Percentiles rank a stretch among this genome's conserved stretches.
Evolutionary conservation across 2,888 invertebrate genomes (phyloP).

Genomic region (Empis stercorea): DNA sequence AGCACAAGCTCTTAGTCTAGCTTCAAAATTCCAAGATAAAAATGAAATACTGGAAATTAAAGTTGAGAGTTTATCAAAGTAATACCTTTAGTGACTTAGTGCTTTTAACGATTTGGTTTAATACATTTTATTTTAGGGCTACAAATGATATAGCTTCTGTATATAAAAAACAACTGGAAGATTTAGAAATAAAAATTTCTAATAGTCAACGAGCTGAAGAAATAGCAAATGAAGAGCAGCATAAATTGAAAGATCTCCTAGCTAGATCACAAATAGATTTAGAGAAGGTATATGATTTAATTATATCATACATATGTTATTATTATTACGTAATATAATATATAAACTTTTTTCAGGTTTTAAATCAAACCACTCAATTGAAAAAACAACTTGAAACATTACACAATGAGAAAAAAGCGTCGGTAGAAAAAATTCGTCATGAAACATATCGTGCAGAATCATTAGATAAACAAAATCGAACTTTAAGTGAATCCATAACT

Average conservation of each 20-base stretch:
- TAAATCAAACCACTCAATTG: conserved; percentile 45
- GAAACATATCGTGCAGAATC: conserved; percentile 37
- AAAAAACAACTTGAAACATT: conserved; percentile 46
- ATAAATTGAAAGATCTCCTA: conserved; percentile 36
- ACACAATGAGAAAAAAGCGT: conserved; percentile 38
- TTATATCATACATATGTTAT: not conserved
- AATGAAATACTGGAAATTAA: conserved; percentile 42
- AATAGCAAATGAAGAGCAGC: conserved; percentile 26
- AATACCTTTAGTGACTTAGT: not conserved
- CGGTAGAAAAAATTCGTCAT: conserved; percentile 41
- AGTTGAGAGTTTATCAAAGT: conserved; percentile 31
- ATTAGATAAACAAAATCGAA: conserved; percentile 43
- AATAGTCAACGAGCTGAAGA: conserved; percentile 31
- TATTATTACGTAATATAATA: too few relatives aligned
- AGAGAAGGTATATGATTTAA: conserved; percentile 34
- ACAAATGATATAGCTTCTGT: conserved; percentile 31
- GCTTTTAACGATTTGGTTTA: too few relatives aligned
- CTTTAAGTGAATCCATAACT: conserved; percentile 37
- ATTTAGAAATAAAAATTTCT: conserved; percentile 32
- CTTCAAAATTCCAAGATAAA: conserved; percentile 54
- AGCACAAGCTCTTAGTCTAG: conserved; percentile 55
- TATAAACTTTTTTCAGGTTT: conserved; percentile 16
- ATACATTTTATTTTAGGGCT: conserved; percentile 24
- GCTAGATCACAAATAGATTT: conserved; percentile 38
- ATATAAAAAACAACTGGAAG: conserved; percentile 33